Conservation (phyloP, 2,888 invertebrate species). For the Epinotia demarniana region DNA sequence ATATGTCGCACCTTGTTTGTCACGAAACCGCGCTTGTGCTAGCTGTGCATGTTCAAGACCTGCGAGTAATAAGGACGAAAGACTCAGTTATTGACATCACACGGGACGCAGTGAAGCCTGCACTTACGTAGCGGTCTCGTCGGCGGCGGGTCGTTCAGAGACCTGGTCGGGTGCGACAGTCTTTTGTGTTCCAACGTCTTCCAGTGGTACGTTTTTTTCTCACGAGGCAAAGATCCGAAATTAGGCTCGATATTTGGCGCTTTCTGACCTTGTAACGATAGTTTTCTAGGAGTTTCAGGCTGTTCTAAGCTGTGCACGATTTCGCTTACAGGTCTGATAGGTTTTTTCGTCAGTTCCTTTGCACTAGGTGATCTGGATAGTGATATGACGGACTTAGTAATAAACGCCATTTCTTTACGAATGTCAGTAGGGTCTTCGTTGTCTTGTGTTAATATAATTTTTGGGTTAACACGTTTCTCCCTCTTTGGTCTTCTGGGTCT, state of each 20-base stretch:
- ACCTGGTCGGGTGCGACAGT: conserved; percentile 75
- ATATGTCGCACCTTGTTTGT: not conserved
- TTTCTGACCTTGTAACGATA: conserved; percentile 69
- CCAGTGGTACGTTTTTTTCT: conserved; percentile 73
- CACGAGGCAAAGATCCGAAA: conserved; percentile 70
- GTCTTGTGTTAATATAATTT: conserved; percentile 36
- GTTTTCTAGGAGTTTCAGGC: conserved; percentile 60
- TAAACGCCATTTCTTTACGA: conserved; percentile 62
- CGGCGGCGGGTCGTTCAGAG: conserved; percentile 70
- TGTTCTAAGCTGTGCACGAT: conserved; percentile 66
- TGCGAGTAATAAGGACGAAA: conserved; percentile 25
- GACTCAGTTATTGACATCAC: conserved; percentile 73
- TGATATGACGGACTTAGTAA: conserved; percentile 73
- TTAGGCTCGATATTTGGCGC: conserved; percentile 58
- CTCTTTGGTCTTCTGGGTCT: conserved; percentile 72
- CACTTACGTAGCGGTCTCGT: conserved; percentile 76
- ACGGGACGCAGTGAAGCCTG: conserved; percentile 49
- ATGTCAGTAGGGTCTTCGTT: conserved; percentile 43
- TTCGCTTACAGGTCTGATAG: conserved; percentile 57
- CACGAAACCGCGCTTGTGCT: not conserved
- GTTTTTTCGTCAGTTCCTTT: conserved; percentile 59
- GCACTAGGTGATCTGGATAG: conserved; percentile 75
- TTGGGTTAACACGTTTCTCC: conserved; percentile 52
- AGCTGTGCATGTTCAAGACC: conserved; percentile 1
- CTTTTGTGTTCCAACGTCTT: conserved; percentile 79